Evolutionary conservation across 2,113 vertebrate species (phyloP).

Genomic region (Mirza zaza): DNA sequence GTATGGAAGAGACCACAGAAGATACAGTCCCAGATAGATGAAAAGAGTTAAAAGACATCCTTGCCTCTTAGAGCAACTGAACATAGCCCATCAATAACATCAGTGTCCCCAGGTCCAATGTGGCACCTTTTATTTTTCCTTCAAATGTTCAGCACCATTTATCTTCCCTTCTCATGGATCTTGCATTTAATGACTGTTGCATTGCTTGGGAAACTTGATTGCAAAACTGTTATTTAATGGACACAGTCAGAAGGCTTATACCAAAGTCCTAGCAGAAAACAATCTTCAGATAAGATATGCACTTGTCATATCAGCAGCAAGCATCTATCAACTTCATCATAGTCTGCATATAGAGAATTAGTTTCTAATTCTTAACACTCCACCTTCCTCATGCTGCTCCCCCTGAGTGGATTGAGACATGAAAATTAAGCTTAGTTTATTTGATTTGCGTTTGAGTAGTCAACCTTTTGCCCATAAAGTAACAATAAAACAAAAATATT

Average conservation of each 20-base stretch:
- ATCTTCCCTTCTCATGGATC: not conserved
- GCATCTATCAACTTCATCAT: constrained; percentile 47
- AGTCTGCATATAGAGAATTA: constrained; percentile 47
- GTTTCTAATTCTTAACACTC: constrained; percentile 58
- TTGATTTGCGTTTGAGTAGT: constrained; percentile 66
- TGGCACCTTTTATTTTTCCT: constrained; percentile 32
- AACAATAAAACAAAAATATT: constrained; percentile 38
- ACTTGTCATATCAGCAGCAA: constrained; percentile 15
- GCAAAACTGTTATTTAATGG: constrained; percentile 73
- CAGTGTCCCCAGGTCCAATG: not conserved
- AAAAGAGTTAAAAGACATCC: constrained; percentile 14
- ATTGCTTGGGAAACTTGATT: constrained; percentile 58
- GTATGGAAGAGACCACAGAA: not conserved
- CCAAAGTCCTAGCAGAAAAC: constrained; percentile 74
- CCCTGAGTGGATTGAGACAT: constrained; percentile 39
- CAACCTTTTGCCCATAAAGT: constrained; percentile 19
- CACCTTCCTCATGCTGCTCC: constrained; percentile 50
- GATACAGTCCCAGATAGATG: not conserved
- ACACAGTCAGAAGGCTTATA: constrained; percentile 66
- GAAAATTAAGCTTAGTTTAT: constrained; percentile 67
- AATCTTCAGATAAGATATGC: constrained; percentile 67
- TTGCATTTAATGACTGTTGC: constrained; percentile 55
- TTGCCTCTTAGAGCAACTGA: constrained; percentile 29
- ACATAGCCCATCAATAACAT: constrained; percentile 1
- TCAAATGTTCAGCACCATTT: constrained; percentile 7